These are phyloP conservation scores for Andrena minutula DNA, from an alignment of 2,888 invertebrate species.

Conservation along the genomic window DNA sequence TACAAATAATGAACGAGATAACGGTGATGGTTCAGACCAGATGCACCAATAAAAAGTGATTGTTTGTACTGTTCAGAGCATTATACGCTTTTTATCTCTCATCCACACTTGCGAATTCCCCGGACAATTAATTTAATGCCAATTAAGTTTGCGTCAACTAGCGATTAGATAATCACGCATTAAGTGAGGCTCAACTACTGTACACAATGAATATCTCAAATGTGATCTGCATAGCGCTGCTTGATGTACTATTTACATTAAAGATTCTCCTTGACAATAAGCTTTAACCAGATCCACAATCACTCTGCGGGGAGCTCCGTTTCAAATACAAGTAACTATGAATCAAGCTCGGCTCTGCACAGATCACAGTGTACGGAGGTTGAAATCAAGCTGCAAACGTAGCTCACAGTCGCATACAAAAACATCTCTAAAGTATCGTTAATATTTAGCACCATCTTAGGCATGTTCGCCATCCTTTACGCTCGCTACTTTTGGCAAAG, in stretches of 20 bases:
- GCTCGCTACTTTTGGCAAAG: constrained; percentile 61
- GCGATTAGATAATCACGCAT: constrained; percentile 15
- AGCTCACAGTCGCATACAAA: constrained; percentile 42
- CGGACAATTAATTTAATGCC: constrained; percentile 14
- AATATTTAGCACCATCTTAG: constrained; percentile 70
- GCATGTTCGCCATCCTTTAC: constrained; percentile 60
- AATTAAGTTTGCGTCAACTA: constrained; percentile 13
- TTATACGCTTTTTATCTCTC: constrained; percentile 1
- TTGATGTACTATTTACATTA: constrained; percentile 44
- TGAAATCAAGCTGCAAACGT: constrained; percentile 35
- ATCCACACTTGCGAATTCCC: constrained; percentile 10
- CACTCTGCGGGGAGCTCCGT: constrained; percentile 26
- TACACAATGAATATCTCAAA: constrained; percentile 24
- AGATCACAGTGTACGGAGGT: constrained; percentile 32
- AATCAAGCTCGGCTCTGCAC: constrained; percentile 32
- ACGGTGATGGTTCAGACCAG: constrained; percentile 7
- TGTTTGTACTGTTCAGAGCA: constrained; percentile 24
- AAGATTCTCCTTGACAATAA: constrained; percentile 28
- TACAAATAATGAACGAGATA: constrained; percentile 13
- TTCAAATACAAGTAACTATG: constrained; percentile 35
- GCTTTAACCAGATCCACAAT: constrained; percentile 23
- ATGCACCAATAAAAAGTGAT: constrained; percentile 9
- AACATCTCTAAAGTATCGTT: constrained; percentile 54
- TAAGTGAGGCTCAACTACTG: constrained; percentile 34
- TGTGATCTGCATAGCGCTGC: constrained; percentile 44